Evolutionary conservation across 2,888 invertebrate species (phyloP).

Genomic region (Dynastes grantii): DNA sequence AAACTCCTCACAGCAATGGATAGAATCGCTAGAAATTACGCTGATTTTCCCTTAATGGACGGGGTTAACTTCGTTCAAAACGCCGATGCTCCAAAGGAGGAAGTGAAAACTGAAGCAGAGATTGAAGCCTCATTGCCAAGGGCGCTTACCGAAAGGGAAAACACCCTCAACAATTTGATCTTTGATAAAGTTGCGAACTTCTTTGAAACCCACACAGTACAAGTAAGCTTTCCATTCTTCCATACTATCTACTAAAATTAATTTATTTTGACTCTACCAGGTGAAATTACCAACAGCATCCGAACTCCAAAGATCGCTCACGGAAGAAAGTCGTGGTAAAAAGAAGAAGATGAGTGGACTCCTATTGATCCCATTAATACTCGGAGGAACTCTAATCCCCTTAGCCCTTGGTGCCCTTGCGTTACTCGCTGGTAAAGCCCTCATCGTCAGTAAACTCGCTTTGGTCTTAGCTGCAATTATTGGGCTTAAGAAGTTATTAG

Average conservation of each 20-base stretch:
- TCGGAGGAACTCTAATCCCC: constrained; percentile 87
- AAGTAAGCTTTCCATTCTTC: constrained; percentile 71
- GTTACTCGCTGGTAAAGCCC: constrained; percentile 87
- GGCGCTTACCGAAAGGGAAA: constrained; percentile 80
- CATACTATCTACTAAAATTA: constrained; percentile 31
- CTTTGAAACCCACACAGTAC: constrained; percentile 85
- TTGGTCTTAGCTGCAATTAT: constrained; percentile 88
- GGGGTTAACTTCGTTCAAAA: constrained; percentile 84
- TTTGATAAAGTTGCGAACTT: constrained; percentile 82
- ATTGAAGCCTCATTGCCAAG: constrained; percentile 84
- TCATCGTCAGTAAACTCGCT: constrained; percentile 88
- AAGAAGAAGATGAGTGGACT: constrained; percentile 80
- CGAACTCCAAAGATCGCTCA: constrained; percentile 76
- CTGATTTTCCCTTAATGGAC: constrained; percentile 79
- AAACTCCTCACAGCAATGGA: constrained; percentile 86
- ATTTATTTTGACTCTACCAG: constrained; percentile 68
- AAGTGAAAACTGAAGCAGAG: constrained; percentile 74
- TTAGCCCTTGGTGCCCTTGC: constrained; percentile 88
- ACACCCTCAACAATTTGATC: constrained; percentile 83
- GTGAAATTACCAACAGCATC: constrained; percentile 83
- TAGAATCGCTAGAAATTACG: constrained; percentile 77
- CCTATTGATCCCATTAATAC: constrained; percentile 84
- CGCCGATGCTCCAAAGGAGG: constrained; percentile 68
- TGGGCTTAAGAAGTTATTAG: constrained; percentile 86
- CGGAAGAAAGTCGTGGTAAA: constrained; percentile 78